Evolutionary conservation across 2,113 vertebrate genomes (phyloP).

Genomic region (Phycodurus eques): DNA sequence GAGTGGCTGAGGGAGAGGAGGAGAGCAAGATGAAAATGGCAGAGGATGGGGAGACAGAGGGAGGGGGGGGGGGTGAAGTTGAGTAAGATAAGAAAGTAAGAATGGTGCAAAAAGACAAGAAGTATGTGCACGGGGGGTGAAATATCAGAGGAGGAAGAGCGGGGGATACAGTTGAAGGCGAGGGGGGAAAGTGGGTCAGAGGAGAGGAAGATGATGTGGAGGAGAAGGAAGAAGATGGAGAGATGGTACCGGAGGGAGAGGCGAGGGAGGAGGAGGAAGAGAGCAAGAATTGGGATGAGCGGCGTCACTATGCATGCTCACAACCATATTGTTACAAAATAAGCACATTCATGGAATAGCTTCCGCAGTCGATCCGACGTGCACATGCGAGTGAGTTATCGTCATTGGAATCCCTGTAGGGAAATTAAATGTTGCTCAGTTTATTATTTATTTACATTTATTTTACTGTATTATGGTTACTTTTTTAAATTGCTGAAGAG

Average conservation of each 20-base stretch:
- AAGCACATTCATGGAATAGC: not conserved
- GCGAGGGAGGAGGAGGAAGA: slow-evolving; percentile 12
- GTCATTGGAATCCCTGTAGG: not conserved
- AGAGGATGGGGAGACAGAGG: slow-evolving; percentile 6
- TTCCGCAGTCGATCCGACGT: not conserved
- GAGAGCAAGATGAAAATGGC: slow-evolving; percentile 9
- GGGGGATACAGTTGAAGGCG: slow-evolving; percentile 31
- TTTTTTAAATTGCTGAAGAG: not conserved
- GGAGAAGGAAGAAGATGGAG: slow-evolving; percentile 22
- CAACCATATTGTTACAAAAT: not conserved
- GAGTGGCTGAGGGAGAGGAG: slow-evolving; percentile 44
- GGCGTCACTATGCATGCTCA: not conserved
- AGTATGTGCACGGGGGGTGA: slow-evolving; percentile 15
- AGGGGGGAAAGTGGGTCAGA: slow-evolving; percentile 63
- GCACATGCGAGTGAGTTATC: not conserved
- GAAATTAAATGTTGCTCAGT: not conserved
- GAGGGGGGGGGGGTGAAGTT: slow-evolving; percentile 10
- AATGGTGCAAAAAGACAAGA: slow-evolving; percentile 11
- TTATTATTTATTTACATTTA: not conserved
- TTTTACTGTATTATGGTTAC: not conserved
- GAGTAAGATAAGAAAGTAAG: slow-evolving; percentile 4
- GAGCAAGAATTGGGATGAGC: slow-evolving; percentile 16
- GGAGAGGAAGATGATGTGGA: slow-evolving; percentile 33
- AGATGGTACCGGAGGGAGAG: slow-evolving; percentile 24
- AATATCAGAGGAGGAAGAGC: slow-evolving; percentile 22